Percentiles rank a stretch among this genome's conserved stretches.
These are phyloP conservation scores for Callorhinus ursinus DNA, from an alignment of 2,113 vertebrate genomes.

Conservation along the genomic window DNA sequence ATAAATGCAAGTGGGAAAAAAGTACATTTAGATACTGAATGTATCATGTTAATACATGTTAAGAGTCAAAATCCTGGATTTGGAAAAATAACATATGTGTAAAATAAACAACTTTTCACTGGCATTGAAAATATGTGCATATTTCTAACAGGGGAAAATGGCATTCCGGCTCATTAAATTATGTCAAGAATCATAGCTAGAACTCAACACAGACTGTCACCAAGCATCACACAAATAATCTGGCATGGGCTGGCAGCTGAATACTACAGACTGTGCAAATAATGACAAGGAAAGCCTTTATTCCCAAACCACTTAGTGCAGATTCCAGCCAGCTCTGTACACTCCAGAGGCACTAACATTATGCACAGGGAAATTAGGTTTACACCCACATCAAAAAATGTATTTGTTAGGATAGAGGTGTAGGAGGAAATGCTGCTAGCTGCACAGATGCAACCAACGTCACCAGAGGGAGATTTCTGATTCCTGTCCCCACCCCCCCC, in stretches of 20 bases:
- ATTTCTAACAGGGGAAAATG: constrained; percentile 70
- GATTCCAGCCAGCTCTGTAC: constrained; percentile 64
- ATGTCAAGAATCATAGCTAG: constrained; percentile 73
- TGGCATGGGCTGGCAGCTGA: constrained; percentile 77
- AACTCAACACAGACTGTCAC: constrained; percentile 72
- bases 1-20: constrained; percentile 49
- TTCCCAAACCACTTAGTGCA: constrained; percentile 62
- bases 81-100: constrained; percentile 57
- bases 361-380: constrained; percentile 71
- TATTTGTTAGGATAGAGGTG: constrained; percentile 63
- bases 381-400: constrained; percentile 67
- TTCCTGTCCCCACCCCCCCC: neutral
- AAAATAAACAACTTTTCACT: constrained; percentile 51
- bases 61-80: constrained; percentile 60
- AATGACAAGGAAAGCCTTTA: constrained; percentile 75
- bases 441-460: neutral
- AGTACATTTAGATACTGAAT: neutral
- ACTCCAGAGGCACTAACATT: constrained; percentile 50
- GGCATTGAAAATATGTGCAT: constrained; percentile 72
- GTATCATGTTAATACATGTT: constrained; percentile 39
- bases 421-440: constrained; percentile 37
- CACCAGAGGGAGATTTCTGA: neutral
- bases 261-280: constrained; percentile 77
- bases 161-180: constrained; percentile 77
- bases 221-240: constrained; percentile 72